Conservation (phyloP, 2,797 vertebrate species). For the Parotocinclus haroldoi region DNA sequence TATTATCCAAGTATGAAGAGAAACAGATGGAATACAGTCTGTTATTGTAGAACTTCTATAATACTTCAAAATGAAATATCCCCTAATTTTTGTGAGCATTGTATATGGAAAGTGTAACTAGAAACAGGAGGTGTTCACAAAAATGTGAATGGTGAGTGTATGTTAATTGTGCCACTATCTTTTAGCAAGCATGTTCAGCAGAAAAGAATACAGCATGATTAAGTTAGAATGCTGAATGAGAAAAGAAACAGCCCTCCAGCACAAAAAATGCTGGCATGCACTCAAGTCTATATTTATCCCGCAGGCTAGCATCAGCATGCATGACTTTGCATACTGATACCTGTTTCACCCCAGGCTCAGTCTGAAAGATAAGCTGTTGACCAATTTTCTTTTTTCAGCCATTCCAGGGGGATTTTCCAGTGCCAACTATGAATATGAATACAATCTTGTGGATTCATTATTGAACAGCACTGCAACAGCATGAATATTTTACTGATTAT, state of each 20-base stretch:
- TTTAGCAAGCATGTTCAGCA: neutral
- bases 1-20: no score
- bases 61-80: no score
- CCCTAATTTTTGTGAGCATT: no score
- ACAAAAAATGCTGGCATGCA: conserved; percentile 33
- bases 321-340: conserved; percentile 45
- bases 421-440: conserved; percentile 1
- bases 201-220: neutral
- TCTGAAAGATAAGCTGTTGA: conserved; percentile 22
- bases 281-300: conserved; percentile 43
- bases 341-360: conserved; percentile 10
- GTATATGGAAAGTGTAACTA: no score
- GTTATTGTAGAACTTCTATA: no score
- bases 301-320: conserved; percentile 15
- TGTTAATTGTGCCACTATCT: no score
- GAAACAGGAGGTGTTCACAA: no score
- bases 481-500: neutral
- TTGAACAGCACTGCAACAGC: neutral
- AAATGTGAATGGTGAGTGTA: no score
- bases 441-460: neutral
- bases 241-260: conserved; percentile 8
- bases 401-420: conserved; percentile 1
- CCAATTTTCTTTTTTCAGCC: conserved; percentile 13
- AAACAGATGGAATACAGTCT: no score
- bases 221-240: neutral